phyloP scores from a whole-genome alignment of 2,113 vertebrate genomes.

The Carettochelys insculpta region DNA sequence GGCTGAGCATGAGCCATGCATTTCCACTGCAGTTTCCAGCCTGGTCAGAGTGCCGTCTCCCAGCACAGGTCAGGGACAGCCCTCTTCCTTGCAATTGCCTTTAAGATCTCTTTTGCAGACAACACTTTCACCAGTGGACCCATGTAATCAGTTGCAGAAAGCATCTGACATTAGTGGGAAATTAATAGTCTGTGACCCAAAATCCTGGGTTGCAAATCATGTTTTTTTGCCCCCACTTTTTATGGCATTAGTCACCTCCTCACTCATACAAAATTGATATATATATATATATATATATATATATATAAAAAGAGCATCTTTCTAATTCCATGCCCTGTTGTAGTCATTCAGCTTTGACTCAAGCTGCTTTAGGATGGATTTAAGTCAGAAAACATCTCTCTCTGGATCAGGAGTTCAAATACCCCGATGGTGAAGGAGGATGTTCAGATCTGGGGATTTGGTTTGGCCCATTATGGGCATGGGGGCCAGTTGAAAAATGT shows the following conservation, averaged over 20 bases:
- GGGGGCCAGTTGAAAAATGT: neutral
- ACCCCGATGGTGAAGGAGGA: neutral
- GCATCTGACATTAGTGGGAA: neutral
- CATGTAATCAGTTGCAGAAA: neutral
- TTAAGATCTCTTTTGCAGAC: neutral
- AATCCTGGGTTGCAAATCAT: neutral
- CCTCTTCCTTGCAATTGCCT: too few species aligned
- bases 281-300: slow-evolving; percentile 1
- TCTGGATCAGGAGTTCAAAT: slow-evolving; percentile 17
- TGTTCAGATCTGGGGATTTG: neutral
- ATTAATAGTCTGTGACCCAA: neutral
- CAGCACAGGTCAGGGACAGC: neutral
- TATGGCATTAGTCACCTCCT: neutral
- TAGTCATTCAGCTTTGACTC: neutral
- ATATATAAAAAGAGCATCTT: neutral
- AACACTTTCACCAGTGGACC: fast-evolving
- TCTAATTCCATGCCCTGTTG: neutral
- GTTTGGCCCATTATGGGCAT: neutral
- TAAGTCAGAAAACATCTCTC: slow-evolving; percentile 1
- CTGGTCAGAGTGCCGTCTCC: neutral
- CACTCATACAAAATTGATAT: neutral
- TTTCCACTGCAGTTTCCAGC: neutral
- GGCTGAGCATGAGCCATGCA: too few species aligned
- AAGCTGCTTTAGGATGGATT: neutral
- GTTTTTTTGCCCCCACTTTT: neutral